Conservation (phyloP, 2,113 vertebrate genomes). For the Leucopsar rothschildi region DNA sequence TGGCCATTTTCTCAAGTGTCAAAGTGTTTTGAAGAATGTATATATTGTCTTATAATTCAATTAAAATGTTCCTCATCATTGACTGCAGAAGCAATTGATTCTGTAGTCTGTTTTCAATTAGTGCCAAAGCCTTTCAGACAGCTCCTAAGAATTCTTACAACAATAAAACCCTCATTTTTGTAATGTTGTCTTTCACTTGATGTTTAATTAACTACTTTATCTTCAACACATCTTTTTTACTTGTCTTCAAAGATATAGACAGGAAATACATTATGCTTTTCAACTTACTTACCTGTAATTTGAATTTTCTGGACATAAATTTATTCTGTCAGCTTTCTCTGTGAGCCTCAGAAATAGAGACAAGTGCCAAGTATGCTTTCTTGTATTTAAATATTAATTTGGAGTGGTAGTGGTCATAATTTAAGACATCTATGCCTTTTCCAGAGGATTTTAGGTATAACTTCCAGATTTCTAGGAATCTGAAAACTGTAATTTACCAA, state of each 20-base stretch:
- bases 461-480: neutral
- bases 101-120: conserved; percentile 38
- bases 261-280: neutral
- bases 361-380: neutral
- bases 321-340: neutral
- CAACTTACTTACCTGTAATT: neutral
- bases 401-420: neutral
- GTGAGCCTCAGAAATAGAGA: neutral
- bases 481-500: neutral
- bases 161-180: conserved; percentile 21
- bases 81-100: conserved; percentile 45
- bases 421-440: neutral
- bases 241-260: neutral
- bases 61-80: conserved; percentile 54
- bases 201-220: conserved; percentile 28
- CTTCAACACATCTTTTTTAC: neutral
- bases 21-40: conserved; percentile 34
- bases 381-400: neutral
- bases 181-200: conserved; percentile 14
- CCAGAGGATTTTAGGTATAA: neutral
- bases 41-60: conserved; percentile 54
- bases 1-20: conserved; percentile 2
- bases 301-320: neutral
- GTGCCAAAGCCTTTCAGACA: conserved; percentile 19
- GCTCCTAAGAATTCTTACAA: conserved; percentile 34